Base-by-base conservation (phyloP, 2,888 invertebrate species). In the Protodeltote pygarga region DNA sequence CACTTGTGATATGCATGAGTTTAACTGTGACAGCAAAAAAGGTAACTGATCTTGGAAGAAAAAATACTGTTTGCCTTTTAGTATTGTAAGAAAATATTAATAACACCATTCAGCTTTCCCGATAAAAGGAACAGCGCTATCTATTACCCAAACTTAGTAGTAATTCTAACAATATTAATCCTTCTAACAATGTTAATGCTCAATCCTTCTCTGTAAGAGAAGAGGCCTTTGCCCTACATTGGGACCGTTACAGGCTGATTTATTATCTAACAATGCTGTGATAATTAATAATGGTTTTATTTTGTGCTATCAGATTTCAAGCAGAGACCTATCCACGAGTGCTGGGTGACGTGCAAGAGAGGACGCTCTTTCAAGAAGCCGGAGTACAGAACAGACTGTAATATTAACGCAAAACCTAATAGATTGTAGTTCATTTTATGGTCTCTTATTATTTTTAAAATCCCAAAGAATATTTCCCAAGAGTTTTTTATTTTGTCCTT, bases 1-100 rank as follows among this genome's bases (percentile, higher is more conserved):
- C 58, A 86, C 81, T 0, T 92, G 91, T 40, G 91, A 92, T 54
- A 88, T 92, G 91, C 87, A 91, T 27, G 91, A 92, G 64, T 89
- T 90, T 53, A 92, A 92, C 63, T 92, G 91, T 39, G 91, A 92
- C 66, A 89, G 89, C 47, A 89, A 88, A 46, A 92, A 89, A 86
- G 91, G 91, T 89, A 63, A 14, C 0, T 1, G 3, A 11, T n/a
- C 13, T n/a, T 2, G 11, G 19, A 19, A 8, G 3, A 14, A 13
- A 13, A 1, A 8, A n/a, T 19, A 16, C 3, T 0, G n/a, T n/a
- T n/a, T n/a, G n/a, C n/a, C n/a, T n/a, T n/a, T n/a, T n/a, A n/a
- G n/a, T n/a, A n/a, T n/a, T n/a, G n/a, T n/a, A n/a, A n/a, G n/a
- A n/a, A n/a, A n/a, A n/a, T n/a, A n/a, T n/a, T n/a, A n/a, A n/a